These are phyloP conservation scores for Pristionchus fissidentatus DNA, from an alignment of 2,888 invertebrate species.

Conservation along the genomic window DNA sequence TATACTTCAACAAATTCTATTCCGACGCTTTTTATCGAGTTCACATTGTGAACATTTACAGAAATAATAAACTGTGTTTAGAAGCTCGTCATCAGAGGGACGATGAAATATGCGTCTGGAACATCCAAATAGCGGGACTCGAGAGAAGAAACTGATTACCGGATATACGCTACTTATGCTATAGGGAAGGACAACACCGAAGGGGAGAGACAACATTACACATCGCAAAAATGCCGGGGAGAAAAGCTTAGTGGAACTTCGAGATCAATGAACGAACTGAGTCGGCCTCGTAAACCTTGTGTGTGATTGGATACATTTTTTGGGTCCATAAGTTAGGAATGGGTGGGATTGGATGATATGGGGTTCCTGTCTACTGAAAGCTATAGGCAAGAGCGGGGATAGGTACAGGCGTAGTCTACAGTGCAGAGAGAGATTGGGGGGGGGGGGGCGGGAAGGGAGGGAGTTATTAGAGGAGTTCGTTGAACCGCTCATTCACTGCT, in stretches of 20 bases:
- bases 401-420: not conserved
- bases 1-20: slow-evolving; percentile 31
- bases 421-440: not conserved
- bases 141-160: slow-evolving; percentile 7
- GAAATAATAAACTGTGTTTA: not conserved
- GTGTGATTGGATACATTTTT: not conserved
- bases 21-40: slow-evolving; percentile 34
- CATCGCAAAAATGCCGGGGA: not conserved
- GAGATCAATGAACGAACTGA: slow-evolving; percentile 39
- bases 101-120: slow-evolving; percentile 37
- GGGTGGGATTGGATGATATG: not conserved
- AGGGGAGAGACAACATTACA: not conserved
- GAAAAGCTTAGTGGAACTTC: not conserved
- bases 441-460: not conserved
- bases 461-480: slow-evolving; percentile 22
- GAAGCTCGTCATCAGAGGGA: slow-evolving; percentile 36
- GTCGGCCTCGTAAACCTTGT: slow-evolving; percentile 43
- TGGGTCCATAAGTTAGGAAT: slow-evolving; percentile 5
- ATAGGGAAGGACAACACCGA: not conserved
- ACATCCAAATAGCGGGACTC: slow-evolving; percentile 5
- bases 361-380: slow-evolving; percentile 20
- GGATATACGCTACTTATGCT: slow-evolving; percentile 13
- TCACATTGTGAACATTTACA: slow-evolving; percentile 10
- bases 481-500: slow-evolving; percentile 52
- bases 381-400: not conserved